Evolutionary conservation across 1,140 invertebrate species (phyloP), one percentile per base, ranked within the genome.

Genomic region (Conopomorpha cramerella): DNA sequence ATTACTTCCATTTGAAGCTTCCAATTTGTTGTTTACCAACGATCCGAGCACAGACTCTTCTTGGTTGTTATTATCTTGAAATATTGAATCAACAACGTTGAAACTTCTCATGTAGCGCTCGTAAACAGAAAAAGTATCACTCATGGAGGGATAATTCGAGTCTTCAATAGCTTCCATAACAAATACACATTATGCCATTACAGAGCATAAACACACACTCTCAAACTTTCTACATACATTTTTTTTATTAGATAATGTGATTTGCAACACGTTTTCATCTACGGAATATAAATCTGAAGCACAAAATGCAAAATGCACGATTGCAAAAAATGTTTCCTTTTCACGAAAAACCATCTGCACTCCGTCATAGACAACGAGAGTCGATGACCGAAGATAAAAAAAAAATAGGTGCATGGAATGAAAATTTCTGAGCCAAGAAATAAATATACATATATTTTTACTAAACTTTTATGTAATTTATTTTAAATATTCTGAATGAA

Each of bases 61-160:
- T 11, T 25, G 38, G 29, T 49, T 46, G 26, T 55, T 49, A 28
- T 54, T 55, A 19, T 55, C 41, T 35, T 54, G 51, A 3, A 43
- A 41, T 27, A 66, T 52, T 30, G 49, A 55, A 39, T 63, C 53
- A 29, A 61, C 61, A 23, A 74, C 57, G 38, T 67, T 74, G 31
- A 74, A 74, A 56, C 66, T 74, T 56, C 59, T 55, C 59, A 74
- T 58, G 48, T 68, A 74, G 18, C 68, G 58, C 29, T 71, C 64
- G 30, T 74, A 74, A 25, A 74, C 48, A 41, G 64, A 71, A 46
- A 74, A 66, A 54, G 58, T 68, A 53, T 71, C 62, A 50, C 62
- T 68, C 55, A 68, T 44, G 19, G 66, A 68, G 43, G 49, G 55
- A 48, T 64, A 68, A 55, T 73, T 71, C 26, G 66, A 65, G 46